Base-by-base conservation (phyloP, 1,140 invertebrate species). In the Mercenaria mercenaria region DNA sequence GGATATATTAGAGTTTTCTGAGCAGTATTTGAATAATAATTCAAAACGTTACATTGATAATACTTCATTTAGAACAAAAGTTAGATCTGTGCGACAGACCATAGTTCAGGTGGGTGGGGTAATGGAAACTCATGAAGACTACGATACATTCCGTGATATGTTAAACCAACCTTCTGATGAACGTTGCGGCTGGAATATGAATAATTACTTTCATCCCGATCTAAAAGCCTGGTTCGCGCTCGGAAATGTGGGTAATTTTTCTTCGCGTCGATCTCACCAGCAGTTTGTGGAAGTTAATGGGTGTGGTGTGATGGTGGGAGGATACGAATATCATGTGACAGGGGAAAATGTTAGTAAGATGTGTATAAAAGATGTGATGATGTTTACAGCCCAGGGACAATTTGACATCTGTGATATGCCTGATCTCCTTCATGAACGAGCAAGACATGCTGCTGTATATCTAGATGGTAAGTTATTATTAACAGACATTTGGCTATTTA, bases 61-160 rank as follows among this genome's bases (percentile, higher is more conserved):
- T 69, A 87, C 72, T 39, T 59, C 47, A 37, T 80, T 90, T 80
- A 80, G 92, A 77, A 93, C 92, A 20, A 50, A 91, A 29, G 91
- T 92, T 2, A 82, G 93, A 29, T 93, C 80, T 32, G 39, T 69
- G n/a, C 50, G 77, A 26, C 76, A 92, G 37, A 92, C 92, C 0
- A 56, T 93, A 41, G 77, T 93, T 39, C 93, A 93, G 43, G 59
- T 93, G 18, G 91, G 93, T 18, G 93, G 93, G 1, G 87, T 91
- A 18, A 90, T 88, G 59, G 64, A 77, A 50, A 76, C 47, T 47
- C 20, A 88, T n/a, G 39, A 82, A 29, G 86, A 90, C 15, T 84
- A 85, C 37, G 77, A 89, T 83, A 56, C 50, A 50, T 90, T 43
- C 52, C 67, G 50, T 34, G 82, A 79, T 59, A 84, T 81, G 56